Percentiles rank a stretch among this genome's conserved stretches.
phyloP scores from a whole-genome alignment of 2,113 vertebrate genomes.

The Okapia johnstoni region DNA sequence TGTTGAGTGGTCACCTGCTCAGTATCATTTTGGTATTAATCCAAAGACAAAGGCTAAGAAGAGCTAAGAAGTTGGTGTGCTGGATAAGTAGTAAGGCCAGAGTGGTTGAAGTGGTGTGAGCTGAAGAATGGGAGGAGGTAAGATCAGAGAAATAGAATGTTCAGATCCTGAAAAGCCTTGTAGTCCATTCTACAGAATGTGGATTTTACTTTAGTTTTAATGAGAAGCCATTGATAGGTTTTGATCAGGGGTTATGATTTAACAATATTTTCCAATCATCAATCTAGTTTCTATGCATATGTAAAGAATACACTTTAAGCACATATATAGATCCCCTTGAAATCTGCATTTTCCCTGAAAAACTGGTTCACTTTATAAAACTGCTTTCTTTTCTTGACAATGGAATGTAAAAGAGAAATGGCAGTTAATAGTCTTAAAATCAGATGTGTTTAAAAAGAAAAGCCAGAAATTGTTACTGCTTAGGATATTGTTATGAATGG shows the following conservation, averaged over 20 bases:
- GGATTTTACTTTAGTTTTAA: not conserved
- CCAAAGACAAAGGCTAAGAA: not conserved
- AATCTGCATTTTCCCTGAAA: not conserved
- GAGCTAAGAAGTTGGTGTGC: not conserved
- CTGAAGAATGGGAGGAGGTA: not conserved
- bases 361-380: not conserved
- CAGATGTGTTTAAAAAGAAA: slow-evolving; percentile 5
- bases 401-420: not conserved
- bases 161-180: not conserved
- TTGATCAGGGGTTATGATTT: not conserved
- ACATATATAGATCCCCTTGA: not conserved
- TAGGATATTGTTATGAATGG: not conserved
- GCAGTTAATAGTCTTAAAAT: not conserved
- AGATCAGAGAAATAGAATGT: not conserved
- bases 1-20: not conserved
- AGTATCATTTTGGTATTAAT: not conserved
- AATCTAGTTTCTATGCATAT: too few relatives aligned
- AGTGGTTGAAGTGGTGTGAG: not conserved
- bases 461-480: not conserved
- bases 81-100: not conserved
- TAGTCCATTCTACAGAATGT: not conserved
- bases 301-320: not conserved
- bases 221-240: not conserved
- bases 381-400: not conserved
- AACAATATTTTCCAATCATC: not conserved